Conservation (phyloP, 2,797 vertebrate species). For the Gymnothorax javanicus region DNA sequence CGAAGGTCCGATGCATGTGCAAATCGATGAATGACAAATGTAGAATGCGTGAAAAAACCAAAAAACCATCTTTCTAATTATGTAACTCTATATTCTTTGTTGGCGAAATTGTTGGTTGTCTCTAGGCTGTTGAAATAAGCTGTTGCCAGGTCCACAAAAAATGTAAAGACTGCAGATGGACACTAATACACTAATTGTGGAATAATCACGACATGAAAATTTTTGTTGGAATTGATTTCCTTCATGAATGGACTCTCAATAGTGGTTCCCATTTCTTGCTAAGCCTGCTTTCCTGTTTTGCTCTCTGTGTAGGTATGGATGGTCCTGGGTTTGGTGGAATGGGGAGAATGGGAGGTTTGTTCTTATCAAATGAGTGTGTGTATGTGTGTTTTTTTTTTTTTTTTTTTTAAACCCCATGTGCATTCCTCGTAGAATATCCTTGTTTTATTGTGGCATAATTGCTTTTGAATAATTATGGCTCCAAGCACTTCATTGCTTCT, state of each 20-base stretch:
- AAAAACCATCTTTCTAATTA: too few relatives aligned
- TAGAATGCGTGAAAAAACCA: too few relatives aligned
- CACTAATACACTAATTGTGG: too few relatives aligned
- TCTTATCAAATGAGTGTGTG: not conserved
- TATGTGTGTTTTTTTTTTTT: not conserved
- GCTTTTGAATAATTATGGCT: not conserved
- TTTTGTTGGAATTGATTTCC: not conserved
- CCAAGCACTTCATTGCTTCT: not conserved
- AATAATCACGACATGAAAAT: not conserved
- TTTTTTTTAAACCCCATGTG: not conserved
- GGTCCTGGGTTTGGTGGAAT: conserved; percentile 86
- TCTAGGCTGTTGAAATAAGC: too few relatives aligned
- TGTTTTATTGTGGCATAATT: not conserved
- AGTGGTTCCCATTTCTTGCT: not conserved
- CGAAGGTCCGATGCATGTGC: too few relatives aligned
- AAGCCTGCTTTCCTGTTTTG: not conserved
- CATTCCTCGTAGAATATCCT: not conserved
- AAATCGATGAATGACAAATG: too few relatives aligned
- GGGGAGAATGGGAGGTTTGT: conserved; percentile 85
- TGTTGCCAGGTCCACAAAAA: too few relatives aligned
- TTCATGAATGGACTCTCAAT: not conserved
- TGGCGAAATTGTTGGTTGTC: too few relatives aligned
- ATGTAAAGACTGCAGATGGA: too few relatives aligned
- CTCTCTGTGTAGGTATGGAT: conserved; percentile 79
- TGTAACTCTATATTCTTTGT: too few relatives aligned